A percentile compares a stretch with the other conserved stretches of the same genome.
phyloP scores from a whole-genome alignment of 1,140 invertebrate genomes.

The Philopotamus ludificatus region DNA sequence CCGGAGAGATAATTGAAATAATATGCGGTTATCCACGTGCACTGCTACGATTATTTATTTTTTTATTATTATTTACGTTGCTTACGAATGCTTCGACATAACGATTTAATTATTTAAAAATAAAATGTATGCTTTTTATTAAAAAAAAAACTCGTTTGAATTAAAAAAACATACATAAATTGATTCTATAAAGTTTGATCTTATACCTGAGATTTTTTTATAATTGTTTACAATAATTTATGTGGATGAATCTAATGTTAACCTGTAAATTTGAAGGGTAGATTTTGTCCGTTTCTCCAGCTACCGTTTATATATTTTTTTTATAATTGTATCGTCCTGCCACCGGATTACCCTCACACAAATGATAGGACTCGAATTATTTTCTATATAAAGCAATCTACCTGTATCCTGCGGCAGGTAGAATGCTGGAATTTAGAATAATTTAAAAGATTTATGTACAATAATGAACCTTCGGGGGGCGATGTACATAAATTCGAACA shows the following conservation, averaged over 20 bases:
- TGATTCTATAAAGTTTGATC: background rate
- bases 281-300: background rate
- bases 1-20: slow-evolving; percentile 24
- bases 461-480: too few species aligned
- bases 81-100: background rate
- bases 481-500: too few species aligned
- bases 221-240: slow-evolving; percentile 16
- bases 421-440: too few species aligned
- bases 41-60: slow-evolving; percentile 16
- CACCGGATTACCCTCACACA: slow-evolving; percentile 20
- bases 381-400: background rate
- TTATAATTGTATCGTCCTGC: slow-evolving; percentile 18
- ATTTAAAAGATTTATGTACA: too few species aligned
- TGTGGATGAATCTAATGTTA: slow-evolving; percentile 5
- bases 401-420: too few species aligned
- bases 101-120: background rate
- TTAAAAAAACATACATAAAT: slow-evolving; percentile 1
- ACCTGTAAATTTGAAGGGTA: background rate
- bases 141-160: slow-evolving; percentile 7
- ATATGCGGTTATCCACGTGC: slow-evolving; percentile 26
- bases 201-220: slow-evolving; percentile 1
- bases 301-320: slow-evolving; percentile 19
- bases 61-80: background rate
- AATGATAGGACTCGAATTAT: slow-evolving; percentile 1
- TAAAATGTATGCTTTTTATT: background rate